These are phyloP conservation scores for Lycaena phlaeas DNA, from an alignment of 2,888 invertebrate species.

Conservation along the genomic window DNA sequence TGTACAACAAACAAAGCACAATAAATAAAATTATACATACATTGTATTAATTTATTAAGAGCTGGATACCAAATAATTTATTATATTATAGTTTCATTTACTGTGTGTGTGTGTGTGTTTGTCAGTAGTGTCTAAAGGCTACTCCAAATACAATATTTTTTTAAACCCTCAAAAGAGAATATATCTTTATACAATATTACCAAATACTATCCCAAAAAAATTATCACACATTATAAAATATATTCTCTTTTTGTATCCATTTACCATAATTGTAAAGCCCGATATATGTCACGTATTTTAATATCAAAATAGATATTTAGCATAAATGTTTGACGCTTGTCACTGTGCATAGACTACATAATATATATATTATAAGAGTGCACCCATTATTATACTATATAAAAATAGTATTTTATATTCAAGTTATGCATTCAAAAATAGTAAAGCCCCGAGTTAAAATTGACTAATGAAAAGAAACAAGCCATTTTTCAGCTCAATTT, in stretches of 20 bases:
- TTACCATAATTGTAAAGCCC: constrained; percentile 4
- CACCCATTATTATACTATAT: constrained; percentile 1
- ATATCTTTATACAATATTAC: neutral
- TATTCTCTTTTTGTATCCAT: neutral
- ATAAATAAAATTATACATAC: too few relatives aligned
- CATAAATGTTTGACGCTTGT: neutral
- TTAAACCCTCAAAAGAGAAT: too few relatives aligned
- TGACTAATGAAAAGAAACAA: neutral
- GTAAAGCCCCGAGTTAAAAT: neutral
- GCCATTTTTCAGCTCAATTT: neutral
- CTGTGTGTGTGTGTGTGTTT: too few relatives aligned
- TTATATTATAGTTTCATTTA: too few relatives aligned
- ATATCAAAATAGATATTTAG: constrained; percentile 7
- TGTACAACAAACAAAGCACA: too few relatives aligned
- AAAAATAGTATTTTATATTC: neutral
- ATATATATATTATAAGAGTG: neutral
- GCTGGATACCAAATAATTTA: too few relatives aligned
- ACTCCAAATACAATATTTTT: too few relatives aligned
- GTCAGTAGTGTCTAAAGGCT: too few relatives aligned
- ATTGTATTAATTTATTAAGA: too few relatives aligned
- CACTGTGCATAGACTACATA: constrained; percentile 3
- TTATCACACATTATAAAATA: neutral
- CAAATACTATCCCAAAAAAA: neutral
- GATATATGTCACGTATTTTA: neutral
- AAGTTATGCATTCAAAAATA: neutral